Evolutionary conservation across 2,888 invertebrate genomes (phyloP), one percentile per base, ranked within the genome.

Genomic region (Phasia obesa): DNA sequence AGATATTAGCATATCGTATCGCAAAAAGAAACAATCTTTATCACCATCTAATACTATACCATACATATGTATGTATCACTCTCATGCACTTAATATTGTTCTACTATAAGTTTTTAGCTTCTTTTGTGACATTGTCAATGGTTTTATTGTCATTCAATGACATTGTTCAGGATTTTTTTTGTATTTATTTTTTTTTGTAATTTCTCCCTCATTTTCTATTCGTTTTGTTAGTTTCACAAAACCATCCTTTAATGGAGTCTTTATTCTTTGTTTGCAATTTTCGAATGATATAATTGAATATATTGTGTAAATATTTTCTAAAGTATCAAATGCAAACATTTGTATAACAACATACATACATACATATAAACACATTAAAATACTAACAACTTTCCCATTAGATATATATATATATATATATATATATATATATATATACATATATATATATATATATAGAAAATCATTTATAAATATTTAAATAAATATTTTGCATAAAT

Each of bases 101-200:
- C 62, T 60, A 57, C 31, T 21, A 31, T 47, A 57, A 25, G 25
- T 49, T 49, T 53, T 47, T 55, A 47, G 44, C 17, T 57, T 42
- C 71, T 70, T 69, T 59, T 64, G 73, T 74, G 57, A 15, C 44
- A 67, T 64, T 74, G 51, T 57, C 62, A 70, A 69, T 78, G 67
- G 69, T 64, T 82, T 82, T 64, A 69, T 77, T 82, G 78, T 82
- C 78, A 74, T 44, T 74, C 74, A 78, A 78, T 74, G 78, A 69
- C 62, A 77, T 77, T 81, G 73, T 67, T 77, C 77, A 82, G 78
- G 73, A 74, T 44, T 38, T 69, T 67, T 69, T 70, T 11, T 47
- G 55, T 38, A 11, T 35, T 44, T 38, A 62, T 67, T 69, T 70
- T 11, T 47, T 62, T 38, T 35, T 35, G 35, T 35, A 11, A 35